Base-by-base conservation (phyloP, 2,797 vertebrate species). In the Falco columbarius region DNA sequence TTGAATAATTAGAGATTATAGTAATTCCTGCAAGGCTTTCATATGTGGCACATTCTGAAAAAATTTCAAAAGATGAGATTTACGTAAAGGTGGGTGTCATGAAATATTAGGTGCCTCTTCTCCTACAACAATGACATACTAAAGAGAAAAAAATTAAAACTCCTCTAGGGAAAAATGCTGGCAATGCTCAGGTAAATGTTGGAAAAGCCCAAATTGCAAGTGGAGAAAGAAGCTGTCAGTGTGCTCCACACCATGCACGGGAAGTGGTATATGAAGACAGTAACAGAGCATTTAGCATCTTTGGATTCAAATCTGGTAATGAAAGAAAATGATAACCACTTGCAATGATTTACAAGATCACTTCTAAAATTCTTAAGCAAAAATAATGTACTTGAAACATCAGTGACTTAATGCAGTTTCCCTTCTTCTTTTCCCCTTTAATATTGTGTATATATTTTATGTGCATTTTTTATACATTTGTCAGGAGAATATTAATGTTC, bases 401-500 rank as follows among this genome's bases (percentile, higher is more conserved):
- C 56, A 47, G 47, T 66, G 65, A 86, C 61, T 97, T 71, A 76
- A 86, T 42, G 46, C n/a, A 56, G 61, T 88, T 83, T 86, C 61
- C 40, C 34, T 32, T 93, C 65, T 88, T 67, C 22, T 74, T 90
- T 71, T 88, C 47, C 30, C 24, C 42, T 94, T 91, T 52, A 52
- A 77, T 76, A 88, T 30, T 82, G 55, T 89, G 79, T 59, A 46
- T 81, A 71, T 92, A 89, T 81, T 95, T 91, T 94, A 88, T 52
- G 52, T 73, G 32, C 54, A 92, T 90, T 94, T 91, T 91, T 84
- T 91, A 92, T 63, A 55, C n/a, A 75, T 97, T 97, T 96, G 86
- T 97, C 96, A 96, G 91, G 93, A 96, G 96, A 95, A 97, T 97
- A 96, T 97, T 90, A 96, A 95, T 95, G 93, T 92, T 91, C 91